Conservation (phyloP, 2,797 vertebrate genomes). For the Nannoperca australis region DNA sequence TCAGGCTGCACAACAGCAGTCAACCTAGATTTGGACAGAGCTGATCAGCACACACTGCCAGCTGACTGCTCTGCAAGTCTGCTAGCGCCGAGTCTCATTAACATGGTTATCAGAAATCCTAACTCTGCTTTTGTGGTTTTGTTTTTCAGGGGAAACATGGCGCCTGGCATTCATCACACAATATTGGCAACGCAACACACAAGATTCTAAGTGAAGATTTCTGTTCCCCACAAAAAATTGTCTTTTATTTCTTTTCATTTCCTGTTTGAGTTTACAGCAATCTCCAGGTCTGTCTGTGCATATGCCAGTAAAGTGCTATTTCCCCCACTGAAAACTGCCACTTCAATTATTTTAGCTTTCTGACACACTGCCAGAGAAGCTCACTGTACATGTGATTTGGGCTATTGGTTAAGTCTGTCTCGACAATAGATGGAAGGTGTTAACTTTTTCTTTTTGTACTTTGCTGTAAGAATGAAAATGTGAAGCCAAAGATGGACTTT, state of each 20-base stretch:
- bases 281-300: slow-evolving; percentile 31
- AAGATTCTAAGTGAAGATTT: slow-evolving; percentile 57
- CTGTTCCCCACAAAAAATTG: slow-evolving; percentile 29
- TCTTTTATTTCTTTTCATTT: slow-evolving; percentile 35
- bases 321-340: slow-evolving; percentile 15
- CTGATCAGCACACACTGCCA: slow-evolving; percentile 39
- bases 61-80: slow-evolving; percentile 42
- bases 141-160: slow-evolving; percentile 51
- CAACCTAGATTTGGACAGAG: slow-evolving; percentile 48
- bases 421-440: background rate
- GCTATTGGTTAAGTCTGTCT: slow-evolving; percentile 10
- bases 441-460: slow-evolving; percentile 10
- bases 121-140: slow-evolving; percentile 30
- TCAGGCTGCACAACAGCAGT: slow-evolving; percentile 23
- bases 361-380: slow-evolving; percentile 22
- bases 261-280: slow-evolving; percentile 34
- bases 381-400: slow-evolving; percentile 24
- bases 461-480: slow-evolving; percentile 46
- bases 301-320: slow-evolving; percentile 15
- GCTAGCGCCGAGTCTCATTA: slow-evolving; percentile 22
- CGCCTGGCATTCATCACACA: slow-evolving; percentile 66
- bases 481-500: slow-evolving; percentile 48
- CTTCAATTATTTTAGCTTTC: slow-evolving; percentile 20
- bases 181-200: slow-evolving; percentile 47
- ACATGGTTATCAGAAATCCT: slow-evolving; percentile 9